These are phyloP conservation scores for Oreochromis tanganicae DNA, from an alignment of 2,113 vertebrate genomes.

Conservation along the genomic window DNA sequence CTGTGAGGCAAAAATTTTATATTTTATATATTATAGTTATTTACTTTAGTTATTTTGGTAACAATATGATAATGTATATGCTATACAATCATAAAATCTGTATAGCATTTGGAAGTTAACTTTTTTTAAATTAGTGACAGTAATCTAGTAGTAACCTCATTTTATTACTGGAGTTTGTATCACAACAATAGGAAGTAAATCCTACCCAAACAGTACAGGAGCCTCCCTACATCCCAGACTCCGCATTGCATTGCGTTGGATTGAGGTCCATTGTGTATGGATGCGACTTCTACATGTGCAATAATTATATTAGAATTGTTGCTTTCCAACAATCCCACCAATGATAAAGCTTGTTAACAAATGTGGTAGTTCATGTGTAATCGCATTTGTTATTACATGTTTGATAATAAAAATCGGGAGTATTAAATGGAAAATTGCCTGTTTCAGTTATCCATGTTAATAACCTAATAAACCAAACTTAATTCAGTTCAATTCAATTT, in stretches of 20 bases:
- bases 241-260: neutral
- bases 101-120: neutral
- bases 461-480: neutral
- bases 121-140: neutral
- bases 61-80: neutral
- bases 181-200: neutral
- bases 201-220: neutral
- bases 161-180: neutral
- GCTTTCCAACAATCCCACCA: neutral
- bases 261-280: neutral
- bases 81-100: neutral
- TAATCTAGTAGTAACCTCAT: neutral
- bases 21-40: neutral
- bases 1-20: neutral
- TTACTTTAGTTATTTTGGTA: neutral
- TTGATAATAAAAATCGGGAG: neutral
- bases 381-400: neutral
- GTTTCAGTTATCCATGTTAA: neutral
- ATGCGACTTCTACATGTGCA: neutral
- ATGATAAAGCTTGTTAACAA: neutral
- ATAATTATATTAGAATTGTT: neutral
- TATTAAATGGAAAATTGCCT: neutral
- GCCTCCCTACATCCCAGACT: neutral
- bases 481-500: neutral
- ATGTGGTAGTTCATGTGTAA: neutral